Percentiles rank a stretch among this genome's conserved stretches.
Evolutionary conservation across 2,797 vertebrate species (phyloP).

Genomic region (Tokudaia tokunoshimensis): DNA sequence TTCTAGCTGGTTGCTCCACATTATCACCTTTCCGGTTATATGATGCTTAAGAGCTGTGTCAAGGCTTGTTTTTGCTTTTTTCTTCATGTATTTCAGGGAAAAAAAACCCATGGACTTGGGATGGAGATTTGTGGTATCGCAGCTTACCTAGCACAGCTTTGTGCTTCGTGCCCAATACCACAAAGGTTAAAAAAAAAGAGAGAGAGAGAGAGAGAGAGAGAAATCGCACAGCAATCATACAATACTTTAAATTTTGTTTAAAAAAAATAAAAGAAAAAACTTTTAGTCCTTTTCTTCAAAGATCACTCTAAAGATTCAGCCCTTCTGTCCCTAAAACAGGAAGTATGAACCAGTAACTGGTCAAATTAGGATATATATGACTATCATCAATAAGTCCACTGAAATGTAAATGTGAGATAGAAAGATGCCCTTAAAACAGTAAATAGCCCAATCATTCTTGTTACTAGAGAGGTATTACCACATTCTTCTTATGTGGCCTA

Average conservation of each 20-base stretch:
- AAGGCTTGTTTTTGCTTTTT: constrained; percentile 21
- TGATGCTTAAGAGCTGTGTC: neutral
- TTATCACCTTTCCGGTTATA: neutral
- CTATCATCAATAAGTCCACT: neutral
- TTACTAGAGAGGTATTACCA: neutral
- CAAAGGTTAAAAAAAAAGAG: too few relatives aligned
- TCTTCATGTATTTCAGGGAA: constrained; percentile 8
- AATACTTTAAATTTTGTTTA: constrained; percentile 38
- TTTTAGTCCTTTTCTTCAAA: constrained; percentile 44
- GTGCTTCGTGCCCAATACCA: neutral
- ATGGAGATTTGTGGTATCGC: neutral
- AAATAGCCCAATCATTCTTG: neutral
- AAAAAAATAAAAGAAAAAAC: neutral
- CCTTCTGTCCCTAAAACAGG: constrained; percentile 17
- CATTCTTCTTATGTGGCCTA: neutral
- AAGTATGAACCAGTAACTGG: constrained; percentile 30
- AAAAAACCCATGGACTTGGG: neutral
- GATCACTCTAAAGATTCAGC: constrained; percentile 38
- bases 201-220: too few relatives aligned
- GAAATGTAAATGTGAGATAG: neutral
- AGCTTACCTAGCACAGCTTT: neutral
- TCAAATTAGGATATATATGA: neutral
- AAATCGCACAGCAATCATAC: neutral
- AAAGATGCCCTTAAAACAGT: neutral
- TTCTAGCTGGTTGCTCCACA: neutral